phyloP scores from a whole-genome alignment of 2,113 vertebrate genomes.

The Muntiacus reevesi region DNA sequence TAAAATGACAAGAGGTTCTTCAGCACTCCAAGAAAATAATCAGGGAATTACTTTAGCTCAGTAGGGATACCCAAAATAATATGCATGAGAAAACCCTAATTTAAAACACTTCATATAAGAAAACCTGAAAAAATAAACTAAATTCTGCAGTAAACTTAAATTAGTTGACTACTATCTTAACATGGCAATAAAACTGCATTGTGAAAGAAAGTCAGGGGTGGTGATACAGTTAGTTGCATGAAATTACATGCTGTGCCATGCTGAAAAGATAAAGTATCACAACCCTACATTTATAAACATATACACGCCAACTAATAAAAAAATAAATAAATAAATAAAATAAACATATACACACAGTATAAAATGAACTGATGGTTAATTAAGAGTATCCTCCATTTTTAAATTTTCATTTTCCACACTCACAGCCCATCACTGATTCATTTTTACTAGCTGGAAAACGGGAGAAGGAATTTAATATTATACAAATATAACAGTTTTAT shows the following conservation, averaged over 20 bases:
- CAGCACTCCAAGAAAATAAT: not conserved
- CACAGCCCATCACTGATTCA: not conserved
- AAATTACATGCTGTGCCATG: not conserved
- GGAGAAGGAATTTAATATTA: slow-evolving; percentile 21
- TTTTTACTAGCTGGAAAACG: slow-evolving; percentile 41
- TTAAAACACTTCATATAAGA: slow-evolving; percentile 30
- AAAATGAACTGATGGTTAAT: not conserved
- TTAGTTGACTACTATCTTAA: not conserved
- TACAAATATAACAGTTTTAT: not conserved
- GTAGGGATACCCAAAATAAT: not conserved
- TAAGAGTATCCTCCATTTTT: not conserved
- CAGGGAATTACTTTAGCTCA: not conserved
- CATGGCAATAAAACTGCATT: not conserved
- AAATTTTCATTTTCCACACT: not conserved
- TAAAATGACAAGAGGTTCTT: not conserved
- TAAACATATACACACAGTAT: not conserved
- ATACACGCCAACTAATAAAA: too few species aligned
- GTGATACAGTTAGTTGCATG: not conserved
- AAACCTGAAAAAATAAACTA: not conserved
- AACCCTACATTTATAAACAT: not conserved
- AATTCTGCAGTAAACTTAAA: not conserved
- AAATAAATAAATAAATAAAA: too few species aligned
- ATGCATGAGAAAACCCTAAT: slow-evolving; percentile 7
- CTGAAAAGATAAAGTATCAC: slow-evolving; percentile 3
- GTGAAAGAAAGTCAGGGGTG: not conserved